Base-by-base conservation (phyloP, 2,888 invertebrate species). In the Oscheius sp. region DNA sequence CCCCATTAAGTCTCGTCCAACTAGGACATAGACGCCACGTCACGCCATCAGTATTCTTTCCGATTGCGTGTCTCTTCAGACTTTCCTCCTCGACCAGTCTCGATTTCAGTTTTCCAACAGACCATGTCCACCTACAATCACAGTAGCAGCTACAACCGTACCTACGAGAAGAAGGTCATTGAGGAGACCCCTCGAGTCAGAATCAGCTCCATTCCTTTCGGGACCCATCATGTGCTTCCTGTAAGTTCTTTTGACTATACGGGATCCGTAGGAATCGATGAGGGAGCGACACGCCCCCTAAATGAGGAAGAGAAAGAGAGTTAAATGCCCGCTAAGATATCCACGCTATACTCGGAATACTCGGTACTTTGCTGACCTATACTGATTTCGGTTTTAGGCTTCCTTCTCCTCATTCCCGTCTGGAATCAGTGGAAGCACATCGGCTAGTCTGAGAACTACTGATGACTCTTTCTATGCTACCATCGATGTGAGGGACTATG, bases 131-230 rank as follows among this genome's bases (percentile, higher is more conserved):
- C 83, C 11, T 85, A 75, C 85, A 87, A 86, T 75, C 82, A 84
- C 53, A 80, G 80, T 35, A 84, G 85, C 21, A 83, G 84, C 57
- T 87, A 86, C 78, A 87, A 87, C 76, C 75, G 87, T 35, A 87
- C 87, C 29, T 87, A 84, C 74, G 87, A 87, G 76, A 80, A 87
- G 70, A 87, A 87, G 79, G 87, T 87, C 57, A 74, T 82, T 70
- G 79, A 80, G 68, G 82, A 82, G 63, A 74, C 76, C 21, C 82
- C 82, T n/a, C 76, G 79, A 9, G 70, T 70, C 9, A 42, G 70
- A n/a, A 58, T 68, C 21, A 78, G 76, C 37, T 76, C 76, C 32
- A 72, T 76, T 55, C 76, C 80, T 70, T 53, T 77, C 57, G 59
- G 73, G 21, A 50, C 59, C 21, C 60, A 48, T 72, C 57, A 59